Percentiles rank a stretch among this genome's conserved stretches.
Conservation (phyloP, 2,797 vertebrate species). For the Alca torda region DNA sequence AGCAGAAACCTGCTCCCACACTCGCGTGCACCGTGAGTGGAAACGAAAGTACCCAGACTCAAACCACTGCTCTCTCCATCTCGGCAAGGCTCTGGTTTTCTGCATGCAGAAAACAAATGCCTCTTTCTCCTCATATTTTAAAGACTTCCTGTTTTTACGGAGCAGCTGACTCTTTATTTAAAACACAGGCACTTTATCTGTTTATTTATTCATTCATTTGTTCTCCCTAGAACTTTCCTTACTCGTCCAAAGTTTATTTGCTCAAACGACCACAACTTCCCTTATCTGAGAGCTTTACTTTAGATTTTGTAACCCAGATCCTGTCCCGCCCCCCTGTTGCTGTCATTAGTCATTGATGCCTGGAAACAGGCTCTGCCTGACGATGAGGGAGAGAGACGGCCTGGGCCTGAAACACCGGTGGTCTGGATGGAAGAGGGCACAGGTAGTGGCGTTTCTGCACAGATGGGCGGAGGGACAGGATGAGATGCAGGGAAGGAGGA, state of each 20-base stretch:
- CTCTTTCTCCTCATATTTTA: not conserved
- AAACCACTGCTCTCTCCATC: not conserved
- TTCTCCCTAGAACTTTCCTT: not conserved
- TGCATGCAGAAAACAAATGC: not conserved
- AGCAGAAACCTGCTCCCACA: not conserved
- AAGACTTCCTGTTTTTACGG: constrained; percentile 27
- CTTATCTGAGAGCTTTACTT: not conserved
- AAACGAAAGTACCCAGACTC: not conserved
- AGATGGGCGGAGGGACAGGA: not conserved
- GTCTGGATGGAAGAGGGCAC: accelerated
- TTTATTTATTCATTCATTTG: constrained; percentile 20
- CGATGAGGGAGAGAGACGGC: accelerated
- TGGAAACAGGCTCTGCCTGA: not conserved
- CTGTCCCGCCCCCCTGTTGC: not conserved
- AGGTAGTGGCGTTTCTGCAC: not conserved
- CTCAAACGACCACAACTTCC: constrained; percentile 1
- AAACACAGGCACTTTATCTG: not conserved
- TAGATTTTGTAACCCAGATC: not conserved
- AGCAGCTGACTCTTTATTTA: not conserved
- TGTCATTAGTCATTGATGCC: not conserved
- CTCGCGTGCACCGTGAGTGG: accelerated
- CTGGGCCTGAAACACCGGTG: not conserved
- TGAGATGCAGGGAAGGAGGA: accelerated
- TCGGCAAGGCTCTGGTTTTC: not conserved
- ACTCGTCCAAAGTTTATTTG: not conserved